Conservation (phyloP, 2,888 invertebrate species). For the Sminthurinus aureus region DNA sequence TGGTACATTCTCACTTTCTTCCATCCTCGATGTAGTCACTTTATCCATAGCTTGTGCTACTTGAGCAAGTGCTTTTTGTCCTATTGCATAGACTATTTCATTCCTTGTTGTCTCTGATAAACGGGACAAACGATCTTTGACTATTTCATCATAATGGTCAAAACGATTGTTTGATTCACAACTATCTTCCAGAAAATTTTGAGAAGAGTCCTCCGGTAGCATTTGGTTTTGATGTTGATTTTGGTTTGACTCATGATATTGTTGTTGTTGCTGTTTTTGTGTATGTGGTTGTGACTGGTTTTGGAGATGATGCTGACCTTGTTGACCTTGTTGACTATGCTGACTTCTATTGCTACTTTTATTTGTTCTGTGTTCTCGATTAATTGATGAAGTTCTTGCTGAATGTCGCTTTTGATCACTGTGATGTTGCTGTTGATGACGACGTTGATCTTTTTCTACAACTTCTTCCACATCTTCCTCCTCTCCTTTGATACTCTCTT, state of each 20-base stretch:
- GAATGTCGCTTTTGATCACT: not conserved
- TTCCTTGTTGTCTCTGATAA: constrained; percentile 13
- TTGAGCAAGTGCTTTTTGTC: constrained; percentile 29
- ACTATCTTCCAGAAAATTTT: not conserved
- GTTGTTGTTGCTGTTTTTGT: not conserved
- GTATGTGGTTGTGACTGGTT: too few relatives aligned
- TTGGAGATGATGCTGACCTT: not conserved
- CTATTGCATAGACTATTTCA: constrained; percentile 26
- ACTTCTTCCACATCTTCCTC: not conserved
- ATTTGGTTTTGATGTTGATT: not conserved
- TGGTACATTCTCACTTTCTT: not conserved
- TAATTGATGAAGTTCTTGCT: not conserved
- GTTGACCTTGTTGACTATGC: too few relatives aligned
- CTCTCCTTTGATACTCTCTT: constrained; percentile 5
- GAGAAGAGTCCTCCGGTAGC: not conserved
- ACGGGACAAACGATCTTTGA: constrained; percentile 11
- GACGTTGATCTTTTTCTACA: not conserved
- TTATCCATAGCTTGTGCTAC: constrained; percentile 25
- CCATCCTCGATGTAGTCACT: not conserved
- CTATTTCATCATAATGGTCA: constrained; percentile 10
- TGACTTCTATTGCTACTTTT: too few relatives aligned
- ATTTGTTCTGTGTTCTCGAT: not conserved
- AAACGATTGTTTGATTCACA: not conserved
- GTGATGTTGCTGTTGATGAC: not conserved
- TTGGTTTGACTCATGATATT: not conserved